Base-by-base conservation (phyloP, 2,113 vertebrate species). In the Mirza zaza region DNA sequence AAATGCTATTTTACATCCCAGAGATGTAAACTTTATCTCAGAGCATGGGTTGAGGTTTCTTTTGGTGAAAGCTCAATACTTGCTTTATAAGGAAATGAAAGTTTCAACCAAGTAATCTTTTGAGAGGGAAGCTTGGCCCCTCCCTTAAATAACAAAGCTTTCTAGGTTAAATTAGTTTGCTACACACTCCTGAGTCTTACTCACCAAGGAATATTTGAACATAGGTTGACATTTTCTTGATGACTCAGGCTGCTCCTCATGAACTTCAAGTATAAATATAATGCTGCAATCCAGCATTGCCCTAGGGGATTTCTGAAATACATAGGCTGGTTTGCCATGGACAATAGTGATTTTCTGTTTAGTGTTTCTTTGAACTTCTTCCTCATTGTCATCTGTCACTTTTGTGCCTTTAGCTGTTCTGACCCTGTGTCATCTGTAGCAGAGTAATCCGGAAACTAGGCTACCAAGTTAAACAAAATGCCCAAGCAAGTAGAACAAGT, bases 231-330 rank as follows among this genome's bases (percentile, higher is more conserved):
- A 86, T 92, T 90, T 92, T 88, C 83, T 82, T 52, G n/a, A 87
- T 97, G 96, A 97, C 67, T 96, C 94, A 94, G 6, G 3, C 32
- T 67, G 45, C 20, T 77, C 32, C 61, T 84, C n/a, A 5, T 6
- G 8, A 87, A 67, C 39, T 27, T 75, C 2, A 23, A 39, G n/a
- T 11, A 55, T 18, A 55, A 55, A 55, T 18, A 13, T 17, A 39
- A 39, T 0, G 42, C 20, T 75, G 1, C 21, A 34, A 63, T 23
- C 50, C n/a, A 15, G 32, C 7, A 18, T 32, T 73, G 50, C 36
- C 25, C 71, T 65, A 11, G 39, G 90, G 61, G 45, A 48, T 67
- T 68, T 90, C 39, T 73, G 59, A 52, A 61, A 67, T 4, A 48
- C 50, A 6, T 2, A 21, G 9, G 45, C 36, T 18, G 1, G 3